phyloP scores from a whole-genome alignment of 2,888 invertebrate species.

The Strigamia crassipes region DNA sequence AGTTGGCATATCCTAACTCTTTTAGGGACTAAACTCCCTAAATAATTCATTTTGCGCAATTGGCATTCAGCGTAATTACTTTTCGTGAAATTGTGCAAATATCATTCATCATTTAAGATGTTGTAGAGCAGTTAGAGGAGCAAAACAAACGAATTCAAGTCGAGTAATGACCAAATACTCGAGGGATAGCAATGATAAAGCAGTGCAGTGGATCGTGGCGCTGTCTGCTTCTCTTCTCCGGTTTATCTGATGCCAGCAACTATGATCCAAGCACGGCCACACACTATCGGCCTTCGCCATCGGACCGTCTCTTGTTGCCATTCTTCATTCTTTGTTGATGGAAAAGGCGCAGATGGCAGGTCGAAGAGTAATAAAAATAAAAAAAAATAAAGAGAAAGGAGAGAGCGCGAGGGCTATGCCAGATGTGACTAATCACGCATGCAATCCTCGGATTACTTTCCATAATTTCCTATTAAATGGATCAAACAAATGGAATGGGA shows the following conservation, averaged over 20 bases:
- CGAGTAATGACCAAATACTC: not conserved
- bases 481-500: constrained; percentile 8
- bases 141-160: not conserved
- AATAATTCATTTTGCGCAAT: not conserved
- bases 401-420: not conserved
- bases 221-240: not conserved
- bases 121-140: not conserved
- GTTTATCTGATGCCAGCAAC: constrained; percentile 12
- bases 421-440: constrained; percentile 16
- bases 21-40: too few species aligned
- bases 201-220: constrained; percentile 15
- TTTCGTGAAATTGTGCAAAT: not conserved
- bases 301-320: constrained; percentile 21
- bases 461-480: constrained; percentile 16
- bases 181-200: not conserved
- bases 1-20: too few species aligned
- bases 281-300: not conserved
- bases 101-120: too few species aligned
- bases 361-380: not conserved
- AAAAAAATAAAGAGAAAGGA: not conserved
- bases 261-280: constrained; percentile 16
- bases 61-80: not conserved
- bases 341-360: constrained; percentile 10
- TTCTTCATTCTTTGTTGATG: constrained; percentile 21
- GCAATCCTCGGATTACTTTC: constrained; percentile 10